phyloP scores from a whole-genome alignment of 2,113 vertebrate genomes.

The Odocoileus virginianus region DNA sequence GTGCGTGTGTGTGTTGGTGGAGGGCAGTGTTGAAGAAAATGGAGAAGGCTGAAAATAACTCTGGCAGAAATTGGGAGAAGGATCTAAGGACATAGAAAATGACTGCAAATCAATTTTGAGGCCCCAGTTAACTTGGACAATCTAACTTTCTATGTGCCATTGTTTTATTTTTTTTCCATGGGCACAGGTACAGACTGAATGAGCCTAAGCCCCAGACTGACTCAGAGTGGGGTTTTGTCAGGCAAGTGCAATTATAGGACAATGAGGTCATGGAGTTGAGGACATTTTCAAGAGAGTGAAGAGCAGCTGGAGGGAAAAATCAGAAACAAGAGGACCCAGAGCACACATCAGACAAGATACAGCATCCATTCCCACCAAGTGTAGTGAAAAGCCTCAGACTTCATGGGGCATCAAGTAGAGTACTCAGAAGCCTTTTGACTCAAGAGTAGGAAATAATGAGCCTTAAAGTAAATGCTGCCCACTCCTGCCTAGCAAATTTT shows the following conservation, averaged over 20 bases:
- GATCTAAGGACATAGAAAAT: background rate
- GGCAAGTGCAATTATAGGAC: background rate
- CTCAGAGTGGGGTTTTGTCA: background rate
- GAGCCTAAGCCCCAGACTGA: background rate
- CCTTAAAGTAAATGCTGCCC: background rate
- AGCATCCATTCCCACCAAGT: background rate
- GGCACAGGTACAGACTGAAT: background rate
- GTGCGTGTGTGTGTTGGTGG: background rate
- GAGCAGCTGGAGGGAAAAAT: background rate
- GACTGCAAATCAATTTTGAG: background rate
- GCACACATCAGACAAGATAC: background rate
- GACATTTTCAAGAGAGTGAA: background rate
- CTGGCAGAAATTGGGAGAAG: background rate
- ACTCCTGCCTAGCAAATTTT: background rate
- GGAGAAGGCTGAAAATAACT: background rate
- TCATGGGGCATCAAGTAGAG: background rate
- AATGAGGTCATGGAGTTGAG: background rate
- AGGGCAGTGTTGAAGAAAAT: background rate
- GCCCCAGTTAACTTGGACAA: background rate
- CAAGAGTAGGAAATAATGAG: background rate
- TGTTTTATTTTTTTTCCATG: background rate
- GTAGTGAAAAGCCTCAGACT: background rate
- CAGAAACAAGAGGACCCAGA: background rate
- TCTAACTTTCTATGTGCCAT: background rate
- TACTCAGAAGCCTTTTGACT: background rate